A percentile compares a stretch with the other conserved stretches of the same genome.
Evolutionary conservation across 1,140 invertebrate species (phyloP).

Genomic region (Drosophila oshimai): DNA sequence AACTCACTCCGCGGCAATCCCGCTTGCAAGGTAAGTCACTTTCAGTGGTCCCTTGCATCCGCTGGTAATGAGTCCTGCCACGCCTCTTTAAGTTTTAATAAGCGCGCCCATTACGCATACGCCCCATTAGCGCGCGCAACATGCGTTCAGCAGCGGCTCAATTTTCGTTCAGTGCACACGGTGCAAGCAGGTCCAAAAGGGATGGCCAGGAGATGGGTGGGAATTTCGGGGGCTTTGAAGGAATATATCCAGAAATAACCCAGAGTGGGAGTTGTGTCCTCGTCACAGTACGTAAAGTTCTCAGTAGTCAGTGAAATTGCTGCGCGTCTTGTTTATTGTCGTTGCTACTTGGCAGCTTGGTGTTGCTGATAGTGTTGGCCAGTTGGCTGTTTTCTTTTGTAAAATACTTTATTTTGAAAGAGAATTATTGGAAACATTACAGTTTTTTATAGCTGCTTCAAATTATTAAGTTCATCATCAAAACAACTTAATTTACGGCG

Average conservation of each 20-base stretch:
- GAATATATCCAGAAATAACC: neutral
- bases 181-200: slow-evolving; percentile 6
- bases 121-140: slow-evolving; percentile 51
- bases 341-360: slow-evolving; percentile 28
- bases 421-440: neutral
- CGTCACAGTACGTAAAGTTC: slow-evolving; percentile 79
- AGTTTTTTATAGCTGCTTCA: neutral
- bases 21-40: slow-evolving; percentile 20
- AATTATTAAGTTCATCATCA: too few species aligned
- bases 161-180: slow-evolving; percentile 62
- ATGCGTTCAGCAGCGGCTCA: slow-evolving; percentile 22
- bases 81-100: slow-evolving; percentile 52
- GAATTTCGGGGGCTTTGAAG: neutral
- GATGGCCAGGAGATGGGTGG: neutral
- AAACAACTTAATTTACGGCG: too few species aligned
- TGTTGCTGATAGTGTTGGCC: slow-evolving; percentile 1
- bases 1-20: slow-evolving; percentile 17
- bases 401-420: neutral
- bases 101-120: slow-evolving; percentile 59
- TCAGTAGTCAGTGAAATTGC: slow-evolving; percentile 78
- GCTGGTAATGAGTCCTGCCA: slow-evolving; percentile 29
- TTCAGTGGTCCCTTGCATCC: slow-evolving; percentile 11
- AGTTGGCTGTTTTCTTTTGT: neutral
- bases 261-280: slow-evolving; percentile 7
- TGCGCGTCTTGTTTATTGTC: slow-evolving; percentile 75